These are phyloP conservation scores for Portunus trituberculatus DNA, from an alignment of 1,140 invertebrate genomes.

Conservation along the genomic window DNA sequence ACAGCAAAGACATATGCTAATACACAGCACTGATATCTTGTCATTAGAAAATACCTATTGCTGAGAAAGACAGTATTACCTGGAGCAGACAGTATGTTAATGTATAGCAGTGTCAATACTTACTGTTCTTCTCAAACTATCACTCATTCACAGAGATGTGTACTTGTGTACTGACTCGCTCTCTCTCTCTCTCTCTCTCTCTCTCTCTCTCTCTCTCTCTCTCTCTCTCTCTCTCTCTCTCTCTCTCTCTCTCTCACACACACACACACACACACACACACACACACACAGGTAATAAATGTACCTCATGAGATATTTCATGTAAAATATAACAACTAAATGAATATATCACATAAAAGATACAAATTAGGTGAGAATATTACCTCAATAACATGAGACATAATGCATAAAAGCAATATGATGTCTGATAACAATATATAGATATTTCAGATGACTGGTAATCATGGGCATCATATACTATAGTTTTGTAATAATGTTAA, in stretches of 20 bases:
- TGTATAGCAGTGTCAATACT: background rate
- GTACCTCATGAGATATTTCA: too few relatives aligned
- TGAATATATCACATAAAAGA: background rate
- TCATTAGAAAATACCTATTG: constrained; percentile 14
- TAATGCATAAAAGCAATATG: too few relatives aligned
- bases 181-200: too few relatives aligned
- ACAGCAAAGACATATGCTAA: constrained; percentile 22
- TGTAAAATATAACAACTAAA: background rate
- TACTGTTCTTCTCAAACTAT: too few relatives aligned
- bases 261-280: constrained; percentile 8
- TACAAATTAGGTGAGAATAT: too few relatives aligned
- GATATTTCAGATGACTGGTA: too few relatives aligned
- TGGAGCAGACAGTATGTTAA: background rate
- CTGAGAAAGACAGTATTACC: constrained; percentile 12
- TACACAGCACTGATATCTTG: background rate
- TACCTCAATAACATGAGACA: too few relatives aligned
- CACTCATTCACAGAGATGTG: background rate
- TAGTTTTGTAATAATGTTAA: too few relatives aligned
- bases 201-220: background rate
- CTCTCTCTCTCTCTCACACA: background rate
- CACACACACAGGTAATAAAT: background rate
- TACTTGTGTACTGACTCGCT: too few relatives aligned
- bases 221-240: background rate
- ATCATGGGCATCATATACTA: too few relatives aligned
- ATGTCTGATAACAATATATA: too few relatives aligned